These are phyloP conservation scores for Micrasema longulum DNA, from an alignment of 1,140 invertebrate genomes.

Conservation along the genomic window DNA sequence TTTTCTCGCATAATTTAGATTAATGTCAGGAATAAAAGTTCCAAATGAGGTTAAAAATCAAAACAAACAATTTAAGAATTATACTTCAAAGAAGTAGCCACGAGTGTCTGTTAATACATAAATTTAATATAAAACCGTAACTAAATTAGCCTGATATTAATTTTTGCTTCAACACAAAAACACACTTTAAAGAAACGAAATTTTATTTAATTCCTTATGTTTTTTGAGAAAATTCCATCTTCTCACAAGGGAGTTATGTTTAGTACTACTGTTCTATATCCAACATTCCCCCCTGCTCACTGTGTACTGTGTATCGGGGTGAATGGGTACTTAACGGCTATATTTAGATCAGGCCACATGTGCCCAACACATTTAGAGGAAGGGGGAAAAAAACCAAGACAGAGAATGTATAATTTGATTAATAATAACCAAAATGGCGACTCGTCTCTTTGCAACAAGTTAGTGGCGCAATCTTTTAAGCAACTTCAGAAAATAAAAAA, in stretches of 20 bases:
- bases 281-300: neutral
- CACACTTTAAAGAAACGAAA: neutral
- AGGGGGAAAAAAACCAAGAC: neutral
- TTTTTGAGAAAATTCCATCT: neutral
- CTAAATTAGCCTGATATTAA: too few species aligned
- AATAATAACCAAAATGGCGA: neutral
- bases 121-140: too few species aligned
- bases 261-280: conserved; percentile 20
- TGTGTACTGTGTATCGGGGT: neutral
- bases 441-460: too few species aligned
- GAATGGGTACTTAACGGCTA: conserved; percentile 7
- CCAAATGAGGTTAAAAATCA: too few species aligned
- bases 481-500: too few species aligned
- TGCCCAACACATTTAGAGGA: conserved; percentile 12
- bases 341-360: conserved; percentile 22
- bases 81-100: too few species aligned
- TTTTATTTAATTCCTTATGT: neutral
- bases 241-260: neutral
- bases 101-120: too few species aligned
- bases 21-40: too few species aligned
- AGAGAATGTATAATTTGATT: neutral
- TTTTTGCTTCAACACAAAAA: too few species aligned
- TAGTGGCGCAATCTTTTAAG: too few species aligned
- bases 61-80: too few species aligned
- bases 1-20: too few species aligned